Conservation (phyloP, 2,113 vertebrate genomes). For the Passer domesticus region DNA sequence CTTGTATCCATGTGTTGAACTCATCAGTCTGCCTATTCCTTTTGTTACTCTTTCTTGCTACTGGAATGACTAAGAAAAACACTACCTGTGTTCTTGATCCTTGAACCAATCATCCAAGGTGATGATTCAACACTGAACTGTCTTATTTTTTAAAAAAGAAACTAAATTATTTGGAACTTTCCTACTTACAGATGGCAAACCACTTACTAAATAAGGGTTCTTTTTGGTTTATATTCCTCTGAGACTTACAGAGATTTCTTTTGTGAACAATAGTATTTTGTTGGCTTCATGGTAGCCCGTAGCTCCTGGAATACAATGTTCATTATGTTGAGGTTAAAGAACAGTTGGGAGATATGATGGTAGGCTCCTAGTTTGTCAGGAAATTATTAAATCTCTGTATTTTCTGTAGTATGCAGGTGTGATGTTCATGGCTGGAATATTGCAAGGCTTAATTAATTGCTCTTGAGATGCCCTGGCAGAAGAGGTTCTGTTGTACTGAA, state of each 20-base stretch:
- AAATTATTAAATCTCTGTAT: neutral
- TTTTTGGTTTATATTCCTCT: neutral
- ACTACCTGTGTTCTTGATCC: neutral
- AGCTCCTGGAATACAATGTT: neutral
- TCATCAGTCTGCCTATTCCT: neutral
- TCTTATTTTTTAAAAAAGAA: neutral
- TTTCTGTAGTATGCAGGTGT: neutral
- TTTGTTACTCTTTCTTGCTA: neutral
- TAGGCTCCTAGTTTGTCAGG: neutral
- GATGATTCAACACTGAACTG: neutral
- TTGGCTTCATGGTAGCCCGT: neutral
- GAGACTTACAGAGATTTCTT: neutral
- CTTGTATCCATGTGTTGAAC: neutral
- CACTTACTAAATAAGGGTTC: neutral
- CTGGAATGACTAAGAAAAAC: neutral
- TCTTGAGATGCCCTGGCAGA: neutral
- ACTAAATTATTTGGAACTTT: slow-evolving; percentile 39
- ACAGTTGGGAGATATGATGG: neutral
- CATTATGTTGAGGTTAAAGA: neutral
- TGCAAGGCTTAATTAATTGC: neutral
- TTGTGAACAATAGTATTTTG: neutral
- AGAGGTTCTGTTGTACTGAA: neutral
- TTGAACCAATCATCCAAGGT: neutral
- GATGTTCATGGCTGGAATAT: neutral
- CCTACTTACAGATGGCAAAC: neutral